phyloP scores from a whole-genome alignment of 1,140 invertebrate species.

The Bradysia coprophila region DNA sequence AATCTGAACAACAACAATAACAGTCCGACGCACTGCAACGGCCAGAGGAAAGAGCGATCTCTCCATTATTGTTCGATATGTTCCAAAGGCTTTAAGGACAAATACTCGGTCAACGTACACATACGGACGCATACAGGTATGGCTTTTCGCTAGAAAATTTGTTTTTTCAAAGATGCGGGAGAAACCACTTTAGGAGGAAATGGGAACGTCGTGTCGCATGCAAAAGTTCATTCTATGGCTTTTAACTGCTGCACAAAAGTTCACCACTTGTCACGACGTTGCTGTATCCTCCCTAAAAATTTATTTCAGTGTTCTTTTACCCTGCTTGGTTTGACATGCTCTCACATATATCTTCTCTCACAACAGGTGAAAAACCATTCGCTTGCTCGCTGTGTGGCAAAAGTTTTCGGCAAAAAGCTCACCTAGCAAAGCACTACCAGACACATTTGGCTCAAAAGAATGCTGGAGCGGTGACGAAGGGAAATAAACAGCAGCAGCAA shows the following conservation, averaged over 20 bases:
- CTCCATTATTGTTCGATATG: slow-evolving; percentile 82
- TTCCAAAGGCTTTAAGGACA: slow-evolving; percentile 84
- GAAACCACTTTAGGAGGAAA: no score
- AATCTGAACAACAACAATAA: slow-evolving; percentile 13
- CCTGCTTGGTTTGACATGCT: no score
- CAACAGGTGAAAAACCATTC: slow-evolving; percentile 67
- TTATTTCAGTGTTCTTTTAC: no score
- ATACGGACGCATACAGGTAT: slow-evolving; percentile 70
- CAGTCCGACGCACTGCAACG: slow-evolving; percentile 32
- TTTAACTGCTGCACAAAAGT: no score
- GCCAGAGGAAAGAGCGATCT: slow-evolving; percentile 59
- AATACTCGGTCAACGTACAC: slow-evolving; percentile 84
- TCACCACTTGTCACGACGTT: no score
- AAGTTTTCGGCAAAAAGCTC: slow-evolving; percentile 88
- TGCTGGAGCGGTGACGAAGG: slow-evolving; percentile 12
- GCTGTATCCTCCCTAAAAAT: no score
- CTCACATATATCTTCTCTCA: no score
- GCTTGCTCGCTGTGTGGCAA: slow-evolving; percentile 75
- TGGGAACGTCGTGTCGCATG: no score
- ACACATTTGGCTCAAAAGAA: slow-evolving; percentile 75
- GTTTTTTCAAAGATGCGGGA: background rate
- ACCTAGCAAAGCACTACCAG: slow-evolving; percentile 93
- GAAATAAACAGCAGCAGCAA: slow-evolving; percentile 3
- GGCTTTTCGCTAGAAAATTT: background rate
- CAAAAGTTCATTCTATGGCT: no score